Evolutionary conservation across 2,888 invertebrate genomes (phyloP), one percentile per base, ranked within the genome.

Genomic region (Zonitis immaculata): DNA sequence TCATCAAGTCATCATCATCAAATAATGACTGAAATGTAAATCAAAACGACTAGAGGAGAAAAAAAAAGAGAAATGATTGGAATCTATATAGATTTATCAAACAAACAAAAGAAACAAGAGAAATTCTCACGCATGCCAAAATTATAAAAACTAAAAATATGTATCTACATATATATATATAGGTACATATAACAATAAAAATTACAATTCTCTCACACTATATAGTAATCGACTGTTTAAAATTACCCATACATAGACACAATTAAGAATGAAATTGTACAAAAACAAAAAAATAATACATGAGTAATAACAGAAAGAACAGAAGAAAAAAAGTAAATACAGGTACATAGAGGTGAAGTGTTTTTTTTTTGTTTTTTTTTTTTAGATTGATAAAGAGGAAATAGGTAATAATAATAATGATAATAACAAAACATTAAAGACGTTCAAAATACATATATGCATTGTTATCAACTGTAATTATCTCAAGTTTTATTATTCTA

Each of bases 341-440:
- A n/a, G n/a, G n/a, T n/a, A n/a, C n/a, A 60, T 56, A 48, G 56
- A 52, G 51, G 44, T 48, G 49, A 57, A 51, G 54, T 50, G 57
- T 54, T 63, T n/a, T n/a, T n/a, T n/a, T n/a, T n/a, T n/a, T n/a
- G n/a, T n/a, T n/a, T n/a, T n/a, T n/a, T n/a, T n/a, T n/a, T n/a
- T n/a, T 58, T 54, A 69, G 67, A 67, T 69, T 67, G 68, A 68
- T 69, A 65, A 66, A 64, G 61, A 65, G 69, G 69, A 69, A 68
- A 62, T 62, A 59, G 63, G 44, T 39, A 39, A 39, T 39, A 39
- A 48, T 39, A 56, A n/a, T n/a, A n/a, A n/a, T n/a, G n/a, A n/a
- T n/a, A n/a, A n/a, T n/a, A 66, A 61, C 64, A 66, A 60, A 63
- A 61, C 63, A 54, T 58, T 63, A 58, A 64, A 67, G 64, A 63